Base-by-base conservation (phyloP, 53 echinoderm and acorn worm species). In the Astropecten irregularis region DNA sequence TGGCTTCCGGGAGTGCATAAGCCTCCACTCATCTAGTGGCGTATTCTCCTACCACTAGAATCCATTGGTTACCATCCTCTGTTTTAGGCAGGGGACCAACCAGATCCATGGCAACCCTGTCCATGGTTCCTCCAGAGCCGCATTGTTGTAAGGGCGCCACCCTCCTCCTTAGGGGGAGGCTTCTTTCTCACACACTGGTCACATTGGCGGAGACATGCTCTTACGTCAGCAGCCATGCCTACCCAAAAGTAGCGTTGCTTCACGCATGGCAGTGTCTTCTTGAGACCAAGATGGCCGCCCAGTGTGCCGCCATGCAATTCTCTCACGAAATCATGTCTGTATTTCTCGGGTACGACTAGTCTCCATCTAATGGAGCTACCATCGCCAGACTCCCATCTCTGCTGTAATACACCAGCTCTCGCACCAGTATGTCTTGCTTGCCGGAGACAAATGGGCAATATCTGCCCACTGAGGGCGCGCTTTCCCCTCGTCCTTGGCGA, bases 161-260 rank as follows among this genome's bases (percentile, higher is more conserved):
- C 32, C 35, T n/a, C 53, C 36, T 16, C 13, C 18, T 25, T 64
- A 25, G 7, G 61, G 32, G 18, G 16, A 49, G 11, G 49, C 16
- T 32, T 58, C 25, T 15, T 73, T 64, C 38, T 36, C 36, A 28
- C 42, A 39, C 1, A 36, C 27, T 71, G 72, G 44, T 6, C 11
- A 11, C 42, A 54, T 4, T 18, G 54, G 6, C 54, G 18, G 4
- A 54, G 54, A 21, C 54, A 54, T n/a, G 54, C 6, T 18, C 54
- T 8, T 11, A 54, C 54, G 19, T 54, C 54, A 9, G 54, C 54
- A n/a, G 54, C 54, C 9, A 42, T 42, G 42, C 21, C 49, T 10
- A 27, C 6, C 88, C 82, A 88, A 48, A 66, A 88, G 11, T 44
- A 69, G 27, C 77, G 19, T 7, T 57, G 55, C 57, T 30, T 88